These are phyloP conservation scores for Calliopum simillimum DNA, from an alignment of 2,888 invertebrate species.

Conservation along the genomic window DNA sequence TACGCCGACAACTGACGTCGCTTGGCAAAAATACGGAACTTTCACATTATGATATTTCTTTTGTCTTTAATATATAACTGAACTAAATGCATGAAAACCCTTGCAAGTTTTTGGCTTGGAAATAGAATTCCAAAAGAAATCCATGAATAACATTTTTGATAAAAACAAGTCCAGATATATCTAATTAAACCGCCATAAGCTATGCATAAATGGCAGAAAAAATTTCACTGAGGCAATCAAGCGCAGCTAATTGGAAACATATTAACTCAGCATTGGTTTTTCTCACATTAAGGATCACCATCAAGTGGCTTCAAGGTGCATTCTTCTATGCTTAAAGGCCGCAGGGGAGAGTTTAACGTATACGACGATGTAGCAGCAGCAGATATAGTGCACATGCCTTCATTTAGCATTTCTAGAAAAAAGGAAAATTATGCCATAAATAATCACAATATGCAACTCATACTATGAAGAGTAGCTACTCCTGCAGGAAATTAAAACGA, in stretches of 20 bases:
- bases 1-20: no score
- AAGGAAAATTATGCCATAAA: conserved; percentile 7
- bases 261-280: background rate
- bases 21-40: no score
- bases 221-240: conserved; percentile 6
- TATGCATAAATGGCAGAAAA: background rate
- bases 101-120: no score
- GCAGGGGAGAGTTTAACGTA: background rate
- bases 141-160: no score
- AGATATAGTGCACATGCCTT: conserved; percentile 6
- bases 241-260: conserved; percentile 15
- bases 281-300: background rate
- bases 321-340: background rate
- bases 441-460: background rate
- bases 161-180: no score
- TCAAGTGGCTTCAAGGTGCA: background rate
- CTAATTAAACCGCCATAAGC: background rate
- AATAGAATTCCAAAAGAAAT: no score
- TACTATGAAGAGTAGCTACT: background rate
- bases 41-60: no score
- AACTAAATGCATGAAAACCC: no score
- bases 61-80: no score
- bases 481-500: background rate
- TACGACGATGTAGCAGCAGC: background rate
- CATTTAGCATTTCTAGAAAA: background rate